These are phyloP conservation scores for Tipula vernalis DNA, from an alignment of 2,888 invertebrate species.

Conservation along the genomic window DNA sequence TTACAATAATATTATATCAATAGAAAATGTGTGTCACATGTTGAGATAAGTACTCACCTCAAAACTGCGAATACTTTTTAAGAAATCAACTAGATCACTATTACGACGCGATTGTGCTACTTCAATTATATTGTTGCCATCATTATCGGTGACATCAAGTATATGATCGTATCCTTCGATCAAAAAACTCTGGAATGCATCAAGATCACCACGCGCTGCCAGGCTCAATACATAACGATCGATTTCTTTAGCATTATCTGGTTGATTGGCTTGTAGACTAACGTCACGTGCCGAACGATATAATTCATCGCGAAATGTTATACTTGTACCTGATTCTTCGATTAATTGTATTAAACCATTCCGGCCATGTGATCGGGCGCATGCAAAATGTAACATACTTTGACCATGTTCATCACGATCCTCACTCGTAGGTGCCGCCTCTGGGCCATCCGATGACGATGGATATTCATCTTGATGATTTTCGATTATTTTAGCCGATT, in stretches of 20 bases:
- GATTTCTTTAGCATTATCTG: constrained; percentile 68
- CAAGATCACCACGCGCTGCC: constrained; percentile 65
- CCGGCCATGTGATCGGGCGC: constrained; percentile 66
- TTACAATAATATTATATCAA: background rate
- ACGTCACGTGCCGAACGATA: constrained; percentile 80
- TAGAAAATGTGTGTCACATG: background rate
- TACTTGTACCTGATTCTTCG: constrained; percentile 63
- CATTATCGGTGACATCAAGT: constrained; percentile 62
- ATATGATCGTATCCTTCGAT: constrained; percentile 82
- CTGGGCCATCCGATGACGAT: constrained; percentile 38
- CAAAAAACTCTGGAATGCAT: constrained; percentile 44
- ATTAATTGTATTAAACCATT: constrained; percentile 69
- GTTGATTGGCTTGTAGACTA: constrained; percentile 63
- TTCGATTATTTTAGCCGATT: constrained; percentile 4
- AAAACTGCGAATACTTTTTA: constrained; percentile 59
- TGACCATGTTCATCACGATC: constrained; percentile 79
- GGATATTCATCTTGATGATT: constrained; percentile 11
- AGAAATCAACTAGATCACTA: constrained; percentile 50
- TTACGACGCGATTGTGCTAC: constrained; percentile 56
- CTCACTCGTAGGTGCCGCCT: constrained; percentile 47
- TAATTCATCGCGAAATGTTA: constrained; percentile 73
- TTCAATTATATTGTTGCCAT: constrained; percentile 53
- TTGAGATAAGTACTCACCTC: constrained; percentile 42
- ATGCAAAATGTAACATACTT: constrained; percentile 79
- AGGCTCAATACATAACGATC: constrained; percentile 67